These are phyloP conservation scores for Chascanopsetta lugubris DNA, from an alignment of 2,113 vertebrate genomes.

Conservation along the genomic window DNA sequence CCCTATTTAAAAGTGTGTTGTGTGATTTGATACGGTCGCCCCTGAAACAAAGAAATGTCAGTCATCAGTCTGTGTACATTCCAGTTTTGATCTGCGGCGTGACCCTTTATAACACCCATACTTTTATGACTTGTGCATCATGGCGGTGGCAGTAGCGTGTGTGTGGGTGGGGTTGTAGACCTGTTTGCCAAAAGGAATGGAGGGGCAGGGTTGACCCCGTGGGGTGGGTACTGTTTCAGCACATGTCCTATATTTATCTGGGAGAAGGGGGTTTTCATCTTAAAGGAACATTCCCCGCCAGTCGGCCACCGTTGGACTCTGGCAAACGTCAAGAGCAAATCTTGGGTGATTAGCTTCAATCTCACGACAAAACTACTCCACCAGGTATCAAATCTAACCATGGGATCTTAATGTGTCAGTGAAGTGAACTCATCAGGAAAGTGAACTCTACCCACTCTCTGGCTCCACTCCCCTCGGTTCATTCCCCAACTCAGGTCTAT, in stretches of 20 bases:
- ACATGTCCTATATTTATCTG: constrained; percentile 78
- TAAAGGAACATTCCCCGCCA: constrained; percentile 67
- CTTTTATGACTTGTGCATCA: constrained; percentile 52
- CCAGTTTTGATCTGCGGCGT: background rate
- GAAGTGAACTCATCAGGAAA: background rate
- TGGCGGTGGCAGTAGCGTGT: constrained; percentile 23
- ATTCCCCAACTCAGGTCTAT: constrained; percentile 82
- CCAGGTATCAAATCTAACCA: background rate
- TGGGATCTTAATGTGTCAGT: background rate
- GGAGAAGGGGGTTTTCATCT: constrained; percentile 62
- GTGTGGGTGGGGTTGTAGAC: background rate
- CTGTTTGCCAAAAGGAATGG: constrained; percentile 36
- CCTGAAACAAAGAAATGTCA: no score
- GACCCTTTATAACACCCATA: background rate
- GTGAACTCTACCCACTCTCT: background rate
- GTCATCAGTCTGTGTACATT: no score
- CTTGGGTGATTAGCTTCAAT: background rate
- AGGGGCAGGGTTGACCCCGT: background rate
- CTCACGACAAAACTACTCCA: background rate
- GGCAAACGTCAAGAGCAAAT: background rate
- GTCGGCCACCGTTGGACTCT: constrained; percentile 1
- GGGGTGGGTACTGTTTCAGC: constrained; percentile 70
- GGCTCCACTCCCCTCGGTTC: constrained; percentile 52
- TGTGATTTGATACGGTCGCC: no score
- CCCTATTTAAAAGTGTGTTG: no score